These are phyloP conservation scores for Vesta saturnalis DNA, from an alignment of 2,888 invertebrate genomes.

Conservation along the genomic window DNA sequence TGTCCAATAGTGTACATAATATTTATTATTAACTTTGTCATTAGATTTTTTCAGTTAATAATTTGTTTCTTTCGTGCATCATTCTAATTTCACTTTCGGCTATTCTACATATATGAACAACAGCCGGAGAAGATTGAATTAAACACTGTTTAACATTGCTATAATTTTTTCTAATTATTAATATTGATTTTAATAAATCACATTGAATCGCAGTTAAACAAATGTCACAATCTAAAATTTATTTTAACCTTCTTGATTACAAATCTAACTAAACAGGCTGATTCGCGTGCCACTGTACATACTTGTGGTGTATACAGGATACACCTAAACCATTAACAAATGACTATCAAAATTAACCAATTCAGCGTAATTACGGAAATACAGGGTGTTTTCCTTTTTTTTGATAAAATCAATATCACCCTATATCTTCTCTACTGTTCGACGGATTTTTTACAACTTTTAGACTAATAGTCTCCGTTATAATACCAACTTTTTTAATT, in stretches of 20 bases:
- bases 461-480: too few relatives aligned
- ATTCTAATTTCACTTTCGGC: slow-evolving; percentile 16
- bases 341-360: too few relatives aligned
- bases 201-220: neutral
- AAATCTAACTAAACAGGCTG: neutral
- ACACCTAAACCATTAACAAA: too few relatives aligned
- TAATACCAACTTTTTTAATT: too few relatives aligned
- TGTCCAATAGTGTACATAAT: too few relatives aligned
- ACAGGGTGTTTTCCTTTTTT: too few relatives aligned
- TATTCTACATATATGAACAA: neutral
- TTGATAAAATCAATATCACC: too few relatives aligned
- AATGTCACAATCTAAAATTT: neutral
- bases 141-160: neutral
- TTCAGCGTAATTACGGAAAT: too few relatives aligned
- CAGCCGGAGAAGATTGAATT: neutral
- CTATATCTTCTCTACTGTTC: too few relatives aligned
- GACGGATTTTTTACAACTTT: too few relatives aligned
- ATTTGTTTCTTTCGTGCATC: neutral
- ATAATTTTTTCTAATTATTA: neutral
- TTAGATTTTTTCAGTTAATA: neutral
- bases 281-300: too few relatives aligned
- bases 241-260: neutral
- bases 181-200: neutral
- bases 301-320: too few relatives aligned
- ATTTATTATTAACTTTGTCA: slow-evolving; percentile 8